Conservation (phyloP, 2,888 invertebrate genomes). For the Lydus trimaculatus region DNA sequence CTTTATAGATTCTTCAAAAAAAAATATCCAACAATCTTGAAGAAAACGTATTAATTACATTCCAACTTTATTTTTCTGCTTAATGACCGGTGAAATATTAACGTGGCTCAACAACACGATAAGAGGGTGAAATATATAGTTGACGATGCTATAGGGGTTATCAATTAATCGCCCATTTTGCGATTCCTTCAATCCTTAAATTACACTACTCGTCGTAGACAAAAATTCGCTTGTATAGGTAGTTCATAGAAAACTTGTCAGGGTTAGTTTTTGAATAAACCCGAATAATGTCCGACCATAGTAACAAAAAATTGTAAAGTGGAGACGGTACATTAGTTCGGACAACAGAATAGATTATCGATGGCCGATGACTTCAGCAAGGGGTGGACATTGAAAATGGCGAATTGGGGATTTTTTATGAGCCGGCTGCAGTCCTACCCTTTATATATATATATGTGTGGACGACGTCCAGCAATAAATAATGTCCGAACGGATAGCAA, state of each 20-base stretch:
- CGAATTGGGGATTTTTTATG: slow-evolving; percentile 53
- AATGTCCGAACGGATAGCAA: slow-evolving; percentile 48
- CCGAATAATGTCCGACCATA: slow-evolving; percentile 8
- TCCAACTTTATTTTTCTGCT: neutral
- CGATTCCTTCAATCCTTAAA: slow-evolving; percentile 48
- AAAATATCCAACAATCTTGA: neutral
- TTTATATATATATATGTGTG: slow-evolving; percentile 51
- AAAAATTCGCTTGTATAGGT: too few relatives aligned
- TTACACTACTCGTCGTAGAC: neutral
- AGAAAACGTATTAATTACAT: slow-evolving; percentile 9
- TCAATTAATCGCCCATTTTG: slow-evolving; percentile 54
- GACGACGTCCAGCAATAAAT: slow-evolving; percentile 56
- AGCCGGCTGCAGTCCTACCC: slow-evolving; percentile 43
- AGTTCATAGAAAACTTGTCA: neutral
- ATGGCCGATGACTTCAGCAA: slow-evolving; percentile 32
- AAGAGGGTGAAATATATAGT: slow-evolving; percentile 39
- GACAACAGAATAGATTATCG: slow-evolving; percentile 50
- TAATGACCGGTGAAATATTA: slow-evolving; percentile 6
- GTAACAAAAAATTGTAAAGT: slow-evolving; percentile 16
- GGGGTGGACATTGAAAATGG: slow-evolving; percentile 46
- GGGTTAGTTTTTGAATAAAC: slow-evolving; percentile 1
- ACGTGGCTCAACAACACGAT: slow-evolving; percentile 17
- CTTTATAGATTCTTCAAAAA: neutral
- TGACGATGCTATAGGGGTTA: slow-evolving; percentile 42
- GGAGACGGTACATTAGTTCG: slow-evolving; percentile 44